Evolutionary conservation across 2,888 invertebrate species (phyloP), one percentile per base, ranked within the genome.

Genomic region (Abscondita cerata): DNA sequence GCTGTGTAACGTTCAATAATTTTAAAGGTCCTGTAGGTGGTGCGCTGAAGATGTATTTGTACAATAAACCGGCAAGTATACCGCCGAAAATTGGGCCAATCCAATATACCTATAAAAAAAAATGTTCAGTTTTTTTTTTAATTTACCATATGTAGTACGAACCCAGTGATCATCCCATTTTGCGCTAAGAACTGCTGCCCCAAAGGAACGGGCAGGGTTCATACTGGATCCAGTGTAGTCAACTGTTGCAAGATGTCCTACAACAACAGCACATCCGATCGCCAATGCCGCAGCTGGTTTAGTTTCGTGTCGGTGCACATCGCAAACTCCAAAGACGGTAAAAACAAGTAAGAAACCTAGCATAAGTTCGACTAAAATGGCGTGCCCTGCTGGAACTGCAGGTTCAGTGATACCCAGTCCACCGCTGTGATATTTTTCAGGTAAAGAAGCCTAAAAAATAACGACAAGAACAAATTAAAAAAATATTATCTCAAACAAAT

Each of bases 141-240:
- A 6, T 71, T 38, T 13, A 16, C 8, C 9, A 40, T 8, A 8
- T 20, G 15, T 84, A 83, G n/a, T n/a, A n/a, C n/a, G n/a, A 82
- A 94, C 89, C 95, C 95, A 96, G 73, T 96, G 96, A 70, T 92
- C 80, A 2, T 81, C 80, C 90, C 93, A 96, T 25, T 81, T 80
- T 63, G 87, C 86, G 67, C 87, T 87, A 59, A 95, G 87, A 18
- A 94, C 87, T 1, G 96, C 93, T 0, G 94, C 92, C 60, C 96
- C 96, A 74, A 96, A 87, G 62, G 92, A 90, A 64, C 96, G 85
- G 0, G 96, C 96, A 0, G 96, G 95, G 82, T 96, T 96, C 95
- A 96, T 95, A 72, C 95, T 91, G 36, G 95, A 87, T 44, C 95
- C 94, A 8, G 96, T 95, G 75, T 86, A 88, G 81, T 90, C 88